Conservation (phyloP, 2,797 vertebrate species). For the Ispidina lecontei region DNA sequence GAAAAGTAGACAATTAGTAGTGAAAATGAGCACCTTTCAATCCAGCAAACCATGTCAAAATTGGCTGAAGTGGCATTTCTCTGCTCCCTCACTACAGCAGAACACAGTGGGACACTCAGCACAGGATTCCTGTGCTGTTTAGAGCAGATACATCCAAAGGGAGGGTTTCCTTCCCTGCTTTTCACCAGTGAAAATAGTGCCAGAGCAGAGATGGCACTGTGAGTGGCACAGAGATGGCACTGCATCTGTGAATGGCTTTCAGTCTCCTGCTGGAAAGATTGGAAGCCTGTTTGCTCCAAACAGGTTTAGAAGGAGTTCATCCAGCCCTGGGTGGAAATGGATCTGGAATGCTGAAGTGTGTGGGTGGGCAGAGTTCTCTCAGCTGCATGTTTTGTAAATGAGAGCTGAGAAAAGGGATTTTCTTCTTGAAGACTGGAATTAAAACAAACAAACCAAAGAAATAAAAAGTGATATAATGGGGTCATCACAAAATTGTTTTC, state of each 20-base stretch:
- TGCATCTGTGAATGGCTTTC: background rate
- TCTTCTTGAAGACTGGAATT: slow-evolving; percentile 34
- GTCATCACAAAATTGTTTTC: slow-evolving; percentile 13
- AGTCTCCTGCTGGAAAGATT: slow-evolving; percentile 2
- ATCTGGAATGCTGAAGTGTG: slow-evolving; percentile 26
- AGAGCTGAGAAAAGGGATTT: slow-evolving; percentile 37
- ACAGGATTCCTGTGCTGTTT: background rate
- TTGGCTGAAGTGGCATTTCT: rapidly evolving
- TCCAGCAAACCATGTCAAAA: background rate
- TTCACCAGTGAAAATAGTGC: background rate
- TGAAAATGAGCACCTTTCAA: background rate
- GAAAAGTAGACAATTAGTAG: too few species aligned
- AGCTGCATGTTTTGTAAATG: slow-evolving; percentile 46
- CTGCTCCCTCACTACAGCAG: background rate
- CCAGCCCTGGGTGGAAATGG: slow-evolving; percentile 3
- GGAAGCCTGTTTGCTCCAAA: background rate
- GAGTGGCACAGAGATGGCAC: background rate
- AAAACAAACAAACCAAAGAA: slow-evolving; percentile 64
- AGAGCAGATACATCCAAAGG: background rate
- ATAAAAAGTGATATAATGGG: slow-evolving; percentile 38
- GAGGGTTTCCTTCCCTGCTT: background rate
- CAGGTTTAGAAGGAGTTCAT: slow-evolving; percentile 11
- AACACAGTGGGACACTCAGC: background rate
- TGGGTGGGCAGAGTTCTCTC: slow-evolving; percentile 27
- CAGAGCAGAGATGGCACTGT: slow-evolving; percentile 1